These are phyloP conservation scores for Bostrychus sinensis DNA, from an alignment of 2,113 vertebrate species.

Conservation along the genomic window DNA sequence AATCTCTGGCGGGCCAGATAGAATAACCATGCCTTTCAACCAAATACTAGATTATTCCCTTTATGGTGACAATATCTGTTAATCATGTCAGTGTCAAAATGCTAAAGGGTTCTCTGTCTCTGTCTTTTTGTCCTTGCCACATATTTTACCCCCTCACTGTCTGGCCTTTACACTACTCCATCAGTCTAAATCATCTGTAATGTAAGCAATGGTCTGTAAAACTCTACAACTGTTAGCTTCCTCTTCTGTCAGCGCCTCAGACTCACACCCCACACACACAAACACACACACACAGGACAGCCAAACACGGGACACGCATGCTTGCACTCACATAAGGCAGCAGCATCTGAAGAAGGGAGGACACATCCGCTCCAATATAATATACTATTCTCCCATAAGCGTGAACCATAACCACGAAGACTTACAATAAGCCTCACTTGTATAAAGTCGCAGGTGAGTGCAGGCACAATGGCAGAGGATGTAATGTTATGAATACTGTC, in stretches of 20 bases:
- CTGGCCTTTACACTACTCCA: no score
- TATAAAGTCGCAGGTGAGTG: no score
- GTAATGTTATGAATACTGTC: background rate
- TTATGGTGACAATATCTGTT: no score
- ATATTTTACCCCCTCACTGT: no score
- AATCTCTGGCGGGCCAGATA: no score
- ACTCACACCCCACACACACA: constrained; percentile 22
- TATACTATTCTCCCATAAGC: background rate
- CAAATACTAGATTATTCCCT: no score
- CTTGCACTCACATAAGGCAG: constrained; percentile 40
- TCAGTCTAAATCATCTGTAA: constrained; percentile 50
- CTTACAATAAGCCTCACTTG: no score
- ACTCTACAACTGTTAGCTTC: constrained; percentile 58
- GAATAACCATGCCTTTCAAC: no score
- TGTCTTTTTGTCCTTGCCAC: no score
- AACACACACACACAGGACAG: constrained; percentile 10
- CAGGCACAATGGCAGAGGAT: background rate
- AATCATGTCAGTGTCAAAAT: no score
- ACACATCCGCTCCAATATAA: constrained; percentile 20
- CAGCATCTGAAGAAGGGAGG: constrained; percentile 18
- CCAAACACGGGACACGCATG: constrained; percentile 46
- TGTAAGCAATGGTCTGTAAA: constrained; percentile 52
- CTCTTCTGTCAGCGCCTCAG: constrained; percentile 62
- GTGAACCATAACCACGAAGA: background rate
- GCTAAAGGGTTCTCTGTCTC: no score